A percentile compares a stretch with the other conserved stretches of the same genome.
These are phyloP conservation scores for Gorsachius magnificus DNA, from an alignment of 2,797 vertebrate genomes.

Conservation along the genomic window DNA sequence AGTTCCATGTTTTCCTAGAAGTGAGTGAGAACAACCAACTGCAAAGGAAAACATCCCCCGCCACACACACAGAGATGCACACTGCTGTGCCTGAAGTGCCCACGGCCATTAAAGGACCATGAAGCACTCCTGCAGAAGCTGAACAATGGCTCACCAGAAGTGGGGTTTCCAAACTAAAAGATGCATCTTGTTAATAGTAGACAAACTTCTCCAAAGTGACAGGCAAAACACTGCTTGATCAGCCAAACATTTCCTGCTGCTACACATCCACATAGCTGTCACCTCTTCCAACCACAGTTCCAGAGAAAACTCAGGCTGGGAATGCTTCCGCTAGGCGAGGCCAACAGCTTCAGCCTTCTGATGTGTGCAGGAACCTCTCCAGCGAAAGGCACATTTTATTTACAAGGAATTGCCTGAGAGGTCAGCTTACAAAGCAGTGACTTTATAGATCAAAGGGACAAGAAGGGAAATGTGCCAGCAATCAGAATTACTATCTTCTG, in stretches of 20 bases:
- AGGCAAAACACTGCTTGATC: neutral
- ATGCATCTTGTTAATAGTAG: neutral
- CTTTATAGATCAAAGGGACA: conserved; percentile 27
- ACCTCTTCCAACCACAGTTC: neutral
- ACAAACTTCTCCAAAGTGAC: neutral
- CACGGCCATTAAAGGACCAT: neutral
- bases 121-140: neutral
- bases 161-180: neutral
- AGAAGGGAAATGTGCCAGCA: conserved; percentile 3
- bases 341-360: neutral
- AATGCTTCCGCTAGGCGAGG: neutral
- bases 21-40: neutral
- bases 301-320: neutral
- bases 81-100: neutral
- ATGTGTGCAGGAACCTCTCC: neutral
- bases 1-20: neutral
- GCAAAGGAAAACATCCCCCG: neutral
- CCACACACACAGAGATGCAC: neutral
- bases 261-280: neutral
- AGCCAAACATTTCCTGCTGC: neutral
- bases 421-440: neutral
- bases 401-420: neutral
- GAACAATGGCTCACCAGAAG: neutral
- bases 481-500: neutral
- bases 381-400: neutral